Percentiles rank a stretch among this genome's conserved stretches.
Evolutionary conservation across 2,113 vertebrate genomes (phyloP).

Genomic region (Scopus umbretta): DNA sequence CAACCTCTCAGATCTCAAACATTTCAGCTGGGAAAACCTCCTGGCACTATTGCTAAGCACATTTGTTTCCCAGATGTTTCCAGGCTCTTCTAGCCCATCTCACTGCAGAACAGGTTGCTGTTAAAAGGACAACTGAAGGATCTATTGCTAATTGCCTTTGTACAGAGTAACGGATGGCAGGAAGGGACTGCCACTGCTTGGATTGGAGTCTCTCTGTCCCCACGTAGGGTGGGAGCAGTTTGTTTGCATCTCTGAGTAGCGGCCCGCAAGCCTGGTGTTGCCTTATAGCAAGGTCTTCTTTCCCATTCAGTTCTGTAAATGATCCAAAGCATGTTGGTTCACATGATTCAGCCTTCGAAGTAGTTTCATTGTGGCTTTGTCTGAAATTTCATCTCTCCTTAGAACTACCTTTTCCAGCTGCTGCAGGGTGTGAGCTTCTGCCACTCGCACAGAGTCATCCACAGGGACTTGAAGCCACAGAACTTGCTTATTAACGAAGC

Average conservation of each 20-base stretch:
- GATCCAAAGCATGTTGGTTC: background rate
- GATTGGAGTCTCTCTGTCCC: background rate
- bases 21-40: background rate
- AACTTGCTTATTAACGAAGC: constrained; percentile 72
- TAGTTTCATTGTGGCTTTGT: background rate
- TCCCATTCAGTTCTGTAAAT: background rate
- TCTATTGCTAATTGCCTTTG: background rate
- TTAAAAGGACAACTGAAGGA: background rate
- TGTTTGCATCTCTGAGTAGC: background rate
- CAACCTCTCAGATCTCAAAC: background rate
- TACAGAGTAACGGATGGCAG: background rate
- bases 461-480: constrained; percentile 76
- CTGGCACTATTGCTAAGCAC: background rate
- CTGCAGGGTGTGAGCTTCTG: constrained; percentile 76
- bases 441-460: constrained; percentile 74
- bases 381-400: constrained; percentile 9
- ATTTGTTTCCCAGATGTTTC: background rate
- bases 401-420: constrained; percentile 78
- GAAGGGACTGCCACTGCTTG: background rate
- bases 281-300: background rate
- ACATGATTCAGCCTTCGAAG: background rate
- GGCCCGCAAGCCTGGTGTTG: background rate
- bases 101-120: rapidly evolving
- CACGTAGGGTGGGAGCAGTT: rapidly evolving
- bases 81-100: background rate